Base-by-base conservation (phyloP, 1,140 invertebrate species). In the Halictus rubicundus region DNA sequence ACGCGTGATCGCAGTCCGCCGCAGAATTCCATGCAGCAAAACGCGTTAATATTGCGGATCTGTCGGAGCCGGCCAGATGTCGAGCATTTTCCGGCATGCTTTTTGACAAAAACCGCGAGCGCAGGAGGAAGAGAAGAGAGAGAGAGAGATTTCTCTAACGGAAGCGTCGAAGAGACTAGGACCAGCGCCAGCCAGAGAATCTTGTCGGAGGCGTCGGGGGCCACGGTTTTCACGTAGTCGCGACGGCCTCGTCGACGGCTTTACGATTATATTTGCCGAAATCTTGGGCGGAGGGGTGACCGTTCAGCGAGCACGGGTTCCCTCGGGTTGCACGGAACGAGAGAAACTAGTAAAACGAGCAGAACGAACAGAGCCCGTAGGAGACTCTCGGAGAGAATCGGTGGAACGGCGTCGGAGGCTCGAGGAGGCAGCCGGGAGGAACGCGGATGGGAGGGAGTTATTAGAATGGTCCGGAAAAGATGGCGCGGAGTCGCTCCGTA, bases 391-490 rank as follows among this genome's bases (percentile, higher is more conserved):
- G 61, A 42, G 68, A 42, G 42, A 14, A 46, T 46, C 42, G 42
- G 42, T 12, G 42, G 42, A 46, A 46, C 82, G 80, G 32, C 32
- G 32, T 32, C 32, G 32, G 76, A 84, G 87, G 83, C 10, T 81
- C 79, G 78, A 85, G 77, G 68, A 75, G 84, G 83, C 80, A 57
- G 61, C 39, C 49, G 83, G 85, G 21, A 82, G 80, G 70, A 85
- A 71, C 75, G 76, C 81, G 83, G 82, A 82, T 86, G 89, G 89
- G 86, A 90, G 90, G 89, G 91, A 93, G 92, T 93, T 93, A 93
- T 93, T 93, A 93, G 92, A 93, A 93, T 93, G 91, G 91, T 91
- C 92, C 92, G 92, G 92, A 93, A 93, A 93, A 93, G 92, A 93
- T 93, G 92, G 92, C 92, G 92, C 89, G 84, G 92, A 93, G 92